Evolutionary conservation across 2,797 vertebrate genomes (phyloP).

Genomic region (Typhlichthys eigenmanni): DNA sequence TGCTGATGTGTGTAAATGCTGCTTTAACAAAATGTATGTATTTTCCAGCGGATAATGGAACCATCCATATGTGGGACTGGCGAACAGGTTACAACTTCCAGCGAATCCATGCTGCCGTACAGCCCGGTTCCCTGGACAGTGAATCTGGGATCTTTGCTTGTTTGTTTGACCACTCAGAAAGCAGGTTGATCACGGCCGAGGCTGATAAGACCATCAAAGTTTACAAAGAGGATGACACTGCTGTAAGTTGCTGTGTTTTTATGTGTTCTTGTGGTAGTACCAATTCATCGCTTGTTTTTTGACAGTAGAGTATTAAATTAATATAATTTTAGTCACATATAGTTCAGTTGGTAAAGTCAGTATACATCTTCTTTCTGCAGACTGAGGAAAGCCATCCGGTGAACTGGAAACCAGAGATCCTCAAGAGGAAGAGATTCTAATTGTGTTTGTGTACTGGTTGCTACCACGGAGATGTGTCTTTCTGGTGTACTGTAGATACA

Average conservation of each 20-base stretch:
- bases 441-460: conserved; percentile 25
- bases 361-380: conserved; percentile 70
- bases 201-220: conserved; percentile 99
- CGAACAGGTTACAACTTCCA: conserved; percentile 99
- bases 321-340: too few relatives aligned
- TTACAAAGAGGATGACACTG: conserved; percentile 94
- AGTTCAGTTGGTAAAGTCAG: conserved; percentile 47
- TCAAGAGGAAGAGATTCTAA: conserved; percentile 97
- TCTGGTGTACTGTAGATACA: conserved; percentile 19
- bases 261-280: not conserved
- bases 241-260: conserved; percentile 74
- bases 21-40: not conserved
- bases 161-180: conserved; percentile 93
- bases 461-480: conserved; percentile 16
- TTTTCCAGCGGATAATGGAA: conserved; percentile 91
- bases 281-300: too few relatives aligned
- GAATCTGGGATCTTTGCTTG: conserved; percentile 98
- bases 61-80: conserved; percentile 99
- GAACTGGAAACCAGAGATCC: conserved; percentile 99
- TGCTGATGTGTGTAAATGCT: too few relatives aligned
- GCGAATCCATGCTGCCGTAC: conserved; percentile 95
- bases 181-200: conserved; percentile 92
- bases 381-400: conserved; percentile 96
- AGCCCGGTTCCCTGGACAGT: conserved; percentile 96
- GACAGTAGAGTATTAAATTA: too few relatives aligned